Evolutionary conservation across 2,797 vertebrate genomes (phyloP).

Genomic region (Sus cebifrons): DNA sequence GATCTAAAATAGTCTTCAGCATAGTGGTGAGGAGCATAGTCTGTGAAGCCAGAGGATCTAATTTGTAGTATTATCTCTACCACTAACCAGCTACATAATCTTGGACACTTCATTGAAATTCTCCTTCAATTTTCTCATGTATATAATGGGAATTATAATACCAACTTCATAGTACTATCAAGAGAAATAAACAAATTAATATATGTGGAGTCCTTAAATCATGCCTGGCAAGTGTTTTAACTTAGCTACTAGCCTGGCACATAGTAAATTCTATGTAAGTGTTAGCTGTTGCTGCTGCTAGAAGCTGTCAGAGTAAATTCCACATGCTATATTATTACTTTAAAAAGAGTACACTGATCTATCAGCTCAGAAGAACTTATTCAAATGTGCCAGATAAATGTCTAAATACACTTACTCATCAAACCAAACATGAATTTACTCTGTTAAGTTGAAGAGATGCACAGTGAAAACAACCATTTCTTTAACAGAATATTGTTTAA

Average conservation of each 20-base stretch:
- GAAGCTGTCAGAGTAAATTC: slow-evolving; percentile 20
- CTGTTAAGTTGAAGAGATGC: slow-evolving; percentile 65
- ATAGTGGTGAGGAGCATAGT: too few species aligned
- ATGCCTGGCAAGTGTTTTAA: slow-evolving; percentile 66
- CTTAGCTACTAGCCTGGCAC: slow-evolving; percentile 63
- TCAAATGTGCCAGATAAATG: slow-evolving; percentile 68
- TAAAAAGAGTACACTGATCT: slow-evolving; percentile 70
- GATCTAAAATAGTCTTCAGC: neutral
- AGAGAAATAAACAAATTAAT: slow-evolving; percentile 59
- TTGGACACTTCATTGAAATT: neutral
- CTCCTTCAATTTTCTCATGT: slow-evolving; percentile 55
- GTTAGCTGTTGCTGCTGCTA: slow-evolving; percentile 42
- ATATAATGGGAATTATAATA: slow-evolving; percentile 48
- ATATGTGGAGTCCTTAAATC: slow-evolving; percentile 58
- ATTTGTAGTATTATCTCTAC: neutral
- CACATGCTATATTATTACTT: slow-evolving; percentile 75
- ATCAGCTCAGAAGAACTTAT: slow-evolving; percentile 62
- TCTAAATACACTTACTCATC: slow-evolving; percentile 75
- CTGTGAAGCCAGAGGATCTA: neutral
- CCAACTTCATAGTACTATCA: neutral
- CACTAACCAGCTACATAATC: neutral
- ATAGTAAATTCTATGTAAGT: slow-evolving; percentile 62
- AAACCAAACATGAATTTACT: slow-evolving; percentile 71
- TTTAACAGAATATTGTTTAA: slow-evolving; percentile 72
- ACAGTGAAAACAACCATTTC: slow-evolving; percentile 69